Base-by-base conservation (phyloP, 2,888 invertebrate genomes). In the Alentia gelatinosa region DNA sequence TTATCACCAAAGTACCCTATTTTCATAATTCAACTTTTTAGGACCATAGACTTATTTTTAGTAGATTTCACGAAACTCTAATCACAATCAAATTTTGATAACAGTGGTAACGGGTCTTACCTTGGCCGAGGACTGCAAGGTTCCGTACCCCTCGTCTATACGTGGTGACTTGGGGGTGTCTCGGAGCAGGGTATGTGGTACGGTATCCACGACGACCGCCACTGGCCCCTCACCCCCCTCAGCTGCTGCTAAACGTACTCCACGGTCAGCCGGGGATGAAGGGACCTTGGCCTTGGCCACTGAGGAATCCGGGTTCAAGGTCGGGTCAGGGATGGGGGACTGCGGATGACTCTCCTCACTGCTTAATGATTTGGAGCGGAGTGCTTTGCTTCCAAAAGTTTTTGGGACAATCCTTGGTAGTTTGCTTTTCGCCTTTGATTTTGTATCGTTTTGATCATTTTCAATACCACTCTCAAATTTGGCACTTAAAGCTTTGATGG, bases 81-180 rank as follows among this genome's bases (percentile, higher is more conserved):
- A 47, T 19, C 47, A 12, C 9, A 47, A 47, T 47, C 47, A 47
- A 47, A n/a, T n/a, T n/a, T n/a, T n/a, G n/a, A n/a, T n/a, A n/a
- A n/a, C n/a, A n/a, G n/a, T n/a, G n/a, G n/a, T n/a, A n/a, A n/a
- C n/a, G n/a, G 79, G 9, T 35, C 86, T 35, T 86, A 86, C 86
- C 86, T 86, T 86, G 26, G 86, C 50, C 30, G 86, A 86, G 12
- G 86, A 86, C 30, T 86, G 86, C 30, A 86, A 47, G n/a, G 86
- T 86, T 9, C 86, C 86, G 30, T 86, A 86, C 15, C 86, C 86
- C 30, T 86, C 86, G 86, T 86, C 86, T 9, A 86, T 86, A 30
- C 86, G 86, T 26, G 86, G 86, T 23, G 86, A 86, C 86, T 86
- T 86, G 1, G 86, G 86, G n/a, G 47, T 86, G 26, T 86, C 86